Conservation (phyloP, 2,113 vertebrate species). For the Pseudonaja textilis region DNA sequence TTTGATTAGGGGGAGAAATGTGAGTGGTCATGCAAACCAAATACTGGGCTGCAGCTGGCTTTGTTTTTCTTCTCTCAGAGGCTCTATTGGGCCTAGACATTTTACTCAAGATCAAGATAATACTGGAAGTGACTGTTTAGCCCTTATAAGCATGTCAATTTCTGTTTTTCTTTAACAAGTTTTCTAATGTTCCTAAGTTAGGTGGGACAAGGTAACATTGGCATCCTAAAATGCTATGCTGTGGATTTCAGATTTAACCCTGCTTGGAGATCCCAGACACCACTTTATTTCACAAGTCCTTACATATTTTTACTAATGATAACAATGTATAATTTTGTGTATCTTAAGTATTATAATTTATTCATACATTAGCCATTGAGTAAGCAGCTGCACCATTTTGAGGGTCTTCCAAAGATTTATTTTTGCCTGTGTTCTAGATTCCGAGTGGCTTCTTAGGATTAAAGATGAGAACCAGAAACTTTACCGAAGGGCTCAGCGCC, state of each 20-base stretch:
- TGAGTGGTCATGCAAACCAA: background rate
- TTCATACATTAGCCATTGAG: background rate
- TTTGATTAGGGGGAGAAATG: background rate
- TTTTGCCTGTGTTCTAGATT: constrained; percentile 67
- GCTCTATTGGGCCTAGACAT: background rate
- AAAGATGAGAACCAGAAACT: constrained; percentile 91
- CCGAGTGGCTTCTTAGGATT: constrained; percentile 80
- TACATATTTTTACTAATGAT: background rate
- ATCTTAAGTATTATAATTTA: background rate
- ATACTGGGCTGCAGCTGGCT: background rate
- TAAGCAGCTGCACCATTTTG: background rate
- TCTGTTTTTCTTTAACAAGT: background rate
- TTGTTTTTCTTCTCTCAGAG: background rate
- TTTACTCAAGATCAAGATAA: background rate
- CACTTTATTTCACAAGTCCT: background rate
- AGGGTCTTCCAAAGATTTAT: background rate
- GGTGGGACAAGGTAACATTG: background rate
- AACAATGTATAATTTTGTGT: background rate
- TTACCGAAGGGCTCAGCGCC: constrained; percentile 84
- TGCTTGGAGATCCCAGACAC: background rate
- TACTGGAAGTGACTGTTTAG: background rate
- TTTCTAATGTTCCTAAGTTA: background rate
- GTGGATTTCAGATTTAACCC: background rate
- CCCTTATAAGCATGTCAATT: background rate
- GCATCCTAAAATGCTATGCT: background rate